A percentile compares a stretch with the other conserved stretches of the same genome.
Evolutionary conservation across 2,113 vertebrate species (phyloP).

Genomic region (Shinisaurus crocodilurus): DNA sequence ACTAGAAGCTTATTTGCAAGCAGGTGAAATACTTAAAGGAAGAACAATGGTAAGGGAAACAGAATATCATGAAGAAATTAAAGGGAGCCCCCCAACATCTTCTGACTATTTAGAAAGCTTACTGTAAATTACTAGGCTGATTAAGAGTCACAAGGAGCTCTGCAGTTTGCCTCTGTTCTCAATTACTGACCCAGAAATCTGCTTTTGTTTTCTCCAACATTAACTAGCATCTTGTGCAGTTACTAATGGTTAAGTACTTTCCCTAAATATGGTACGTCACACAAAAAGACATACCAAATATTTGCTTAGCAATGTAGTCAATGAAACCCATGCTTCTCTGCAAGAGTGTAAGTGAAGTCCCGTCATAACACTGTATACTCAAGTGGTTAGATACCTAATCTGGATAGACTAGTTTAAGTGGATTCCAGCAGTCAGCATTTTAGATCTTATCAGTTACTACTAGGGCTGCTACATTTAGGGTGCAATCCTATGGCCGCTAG

Average conservation of each 20-base stretch:
- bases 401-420: neutral
- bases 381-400: neutral
- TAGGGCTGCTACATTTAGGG: neutral
- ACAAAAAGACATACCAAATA: neutral
- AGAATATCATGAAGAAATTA: neutral
- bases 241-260: neutral
- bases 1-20: neutral
- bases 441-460: neutral
- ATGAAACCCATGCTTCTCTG: neutral
- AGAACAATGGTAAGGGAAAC: neutral
- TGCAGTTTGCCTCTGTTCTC: constrained; percentile 64
- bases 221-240: neutral
- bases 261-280: neutral
- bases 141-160: constrained; percentile 58
- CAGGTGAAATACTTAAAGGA: neutral
- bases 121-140: constrained; percentile 52
- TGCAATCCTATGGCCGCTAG: too few relatives aligned
- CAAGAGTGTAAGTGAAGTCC: neutral
- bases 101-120: constrained; percentile 56
- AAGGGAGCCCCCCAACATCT: constrained; percentile 23
- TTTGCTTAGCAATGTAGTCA: neutral
- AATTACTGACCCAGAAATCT: constrained; percentile 70
- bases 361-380: too few relatives aligned
- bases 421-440: neutral
- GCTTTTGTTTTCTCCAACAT: constrained; percentile 39